Percentiles rank a stretch among this genome's conserved stretches.
Evolutionary conservation across 1,140 invertebrate species (phyloP).

Genomic region (Zophobas morio): DNA sequence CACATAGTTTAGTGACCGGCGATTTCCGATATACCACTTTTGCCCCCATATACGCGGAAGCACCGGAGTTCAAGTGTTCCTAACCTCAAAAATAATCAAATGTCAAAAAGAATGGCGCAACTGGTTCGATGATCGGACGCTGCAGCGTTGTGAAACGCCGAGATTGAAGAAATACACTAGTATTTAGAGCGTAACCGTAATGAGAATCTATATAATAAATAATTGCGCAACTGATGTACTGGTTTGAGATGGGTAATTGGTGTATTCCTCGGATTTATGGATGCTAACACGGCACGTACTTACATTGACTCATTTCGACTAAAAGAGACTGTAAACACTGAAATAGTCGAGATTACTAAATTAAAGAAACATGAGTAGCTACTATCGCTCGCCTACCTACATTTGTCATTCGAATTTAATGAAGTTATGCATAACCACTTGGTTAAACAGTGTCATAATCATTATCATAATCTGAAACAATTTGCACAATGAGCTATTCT

Average conservation of each 20-base stretch:
- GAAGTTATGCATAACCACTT: no score
- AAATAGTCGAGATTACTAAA: neutral
- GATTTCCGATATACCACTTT: constrained; percentile 41
- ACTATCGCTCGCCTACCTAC: no score
- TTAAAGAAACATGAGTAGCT: neutral
- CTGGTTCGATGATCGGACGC: neutral
- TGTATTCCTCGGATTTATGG: constrained; percentile 20
- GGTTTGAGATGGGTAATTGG: neutral
- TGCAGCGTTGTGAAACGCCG: neutral
- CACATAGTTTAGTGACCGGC: constrained; percentile 45
- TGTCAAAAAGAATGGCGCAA: constrained; percentile 34
- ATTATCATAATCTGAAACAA: no score
- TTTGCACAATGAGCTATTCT: no score
- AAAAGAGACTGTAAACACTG: neutral
- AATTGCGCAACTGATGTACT: constrained; percentile 1
- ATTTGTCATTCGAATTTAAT: no score
- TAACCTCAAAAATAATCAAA: constrained; percentile 7
- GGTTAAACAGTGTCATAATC: no score
- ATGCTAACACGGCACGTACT: neutral
- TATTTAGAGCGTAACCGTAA: constrained; percentile 37
- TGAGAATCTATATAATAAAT: constrained; percentile 29
- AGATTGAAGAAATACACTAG: constrained; percentile 1
- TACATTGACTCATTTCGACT: neutral
- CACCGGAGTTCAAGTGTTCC: neutral
- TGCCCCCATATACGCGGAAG: constrained; percentile 8